Evolutionary conservation across 2,888 invertebrate species (phyloP), one percentile per base, ranked within the genome.

Genomic region (Macrophya alboannulata): DNA sequence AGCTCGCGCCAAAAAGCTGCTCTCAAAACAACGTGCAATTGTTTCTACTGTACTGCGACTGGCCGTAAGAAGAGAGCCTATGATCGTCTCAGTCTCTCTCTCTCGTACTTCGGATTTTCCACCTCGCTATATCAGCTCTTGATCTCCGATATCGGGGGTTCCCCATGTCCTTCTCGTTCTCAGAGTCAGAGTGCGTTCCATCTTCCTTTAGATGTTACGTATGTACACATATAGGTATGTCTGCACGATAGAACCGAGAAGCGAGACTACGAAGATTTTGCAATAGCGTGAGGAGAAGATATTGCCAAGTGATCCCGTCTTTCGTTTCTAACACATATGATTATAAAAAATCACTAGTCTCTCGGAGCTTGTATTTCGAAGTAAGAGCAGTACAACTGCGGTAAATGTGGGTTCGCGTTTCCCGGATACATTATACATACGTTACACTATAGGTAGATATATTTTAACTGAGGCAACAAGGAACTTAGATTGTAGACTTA

Each of bases 321-420:
- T 55, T 55, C n/a, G n/a, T 6, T 8, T n/a, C n/a, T n/a, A n/a
- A 55, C 8, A 8, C 55, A 55, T 40, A 31, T 71, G 37, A 43
- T 15, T 40, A 6, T 45, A 17, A 1, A 68, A 68, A 68, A 37
- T 68, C 25, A 8, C 25, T 12, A 31, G 43, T 40, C n/a, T 43
- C 62, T 62, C 21, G 17, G n/a, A 12, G 21, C 25, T 68, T 37
- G n/a, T 5, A 37, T 31, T 6, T 6, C 45, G 72, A 45, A 21
- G 21, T 25, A 21, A 40, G 43, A 21, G 43, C n/a, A 1, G 4
- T 40, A 40, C 25, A 9, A 43, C 37, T 81, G 77, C 55, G 77
- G 77, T 77, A 37, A 77, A 62, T 81, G 81, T 81, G 81, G 81
- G 81, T 81, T 77, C 10, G 59, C 43, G 4, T 62, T 81, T 81